Base-by-base conservation (phyloP, 1,140 invertebrate species). In the Cyclina sinensis region DNA sequence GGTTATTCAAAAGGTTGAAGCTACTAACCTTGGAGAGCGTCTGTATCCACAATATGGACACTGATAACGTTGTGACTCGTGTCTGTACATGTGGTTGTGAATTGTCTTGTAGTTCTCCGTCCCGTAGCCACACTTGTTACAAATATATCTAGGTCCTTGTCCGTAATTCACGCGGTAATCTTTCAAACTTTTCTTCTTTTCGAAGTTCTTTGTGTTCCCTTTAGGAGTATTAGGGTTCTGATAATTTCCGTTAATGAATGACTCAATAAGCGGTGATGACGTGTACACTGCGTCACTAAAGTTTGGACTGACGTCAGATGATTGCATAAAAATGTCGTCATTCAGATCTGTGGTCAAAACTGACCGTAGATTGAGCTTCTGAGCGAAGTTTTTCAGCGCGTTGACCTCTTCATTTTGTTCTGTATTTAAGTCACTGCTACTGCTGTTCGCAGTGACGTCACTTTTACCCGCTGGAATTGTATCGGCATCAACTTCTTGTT, bases 101-200 rank as follows among this genome's bases (percentile, higher is more conserved):
- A 88, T 88, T 0, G 86, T 88, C 48, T 88, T 88, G 79, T 88
- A 88, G 37, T 88, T 88, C 37, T 88, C 79, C 24, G 86, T 88
- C 7, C 79, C 79, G 24, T 88, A 88, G n/a, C 70, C 78, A 73
- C 86, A 88, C 27, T 81, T 74, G 39, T 88, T 88, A 46, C 86
- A 88, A 14, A 88, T 62, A n/a, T 88, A 88, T 2, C 86, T 39
- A 14, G 86, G 86, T n/a, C 79, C 79, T 11, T 76, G 59, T 12
- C 79, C 79, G n/a, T 46, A 48, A 35, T 82, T 88, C n/a, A 88
- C 70, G 7, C 68, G 30, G 39, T 88, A 88, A 39, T 88, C 79
- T 27, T 59, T 68, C 35, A 62, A 18, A 43, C 86, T 88, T 46
- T 82, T 82, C 51, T 88, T 88, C 57, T 87, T 87, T 24, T 87